These are phyloP conservation scores for Monoplex corrugatus DNA, from an alignment of 2,888 invertebrate genomes.

Conservation along the genomic window DNA sequence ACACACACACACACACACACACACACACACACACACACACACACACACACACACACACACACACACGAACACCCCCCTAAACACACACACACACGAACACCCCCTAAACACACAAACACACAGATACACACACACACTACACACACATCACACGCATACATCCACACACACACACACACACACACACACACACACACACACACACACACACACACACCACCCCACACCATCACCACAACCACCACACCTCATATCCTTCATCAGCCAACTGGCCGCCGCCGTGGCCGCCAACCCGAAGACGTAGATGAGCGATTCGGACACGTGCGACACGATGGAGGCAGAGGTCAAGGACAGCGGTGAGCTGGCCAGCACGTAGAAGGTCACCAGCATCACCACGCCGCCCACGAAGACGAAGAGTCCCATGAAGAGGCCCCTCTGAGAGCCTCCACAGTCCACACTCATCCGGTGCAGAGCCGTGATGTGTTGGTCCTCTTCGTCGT, in stretches of 20 bases:
- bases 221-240: background rate
- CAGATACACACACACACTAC: background rate
- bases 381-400: slow-evolving; percentile 87
- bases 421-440: slow-evolving; percentile 91
- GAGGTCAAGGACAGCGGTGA: slow-evolving; percentile 89
- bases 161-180: slow-evolving; percentile 8
- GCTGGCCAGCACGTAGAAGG: slow-evolving; percentile 94
- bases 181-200: slow-evolving; percentile 28
- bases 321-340: slow-evolving; percentile 93
- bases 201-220: background rate
- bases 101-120: background rate
- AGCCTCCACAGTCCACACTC: slow-evolving; percentile 92
- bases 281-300: slow-evolving; percentile 93
- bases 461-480: slow-evolving; percentile 56
- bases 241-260: slow-evolving; percentile 15
- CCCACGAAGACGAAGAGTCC: slow-evolving; percentile 86
- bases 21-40: background rate
- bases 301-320: slow-evolving; percentile 93
- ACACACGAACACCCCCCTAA: no score
- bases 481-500: slow-evolving; percentile 47
- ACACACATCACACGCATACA: background rate
- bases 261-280: slow-evolving; percentile 31
- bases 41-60: background rate
- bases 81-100: background rate
- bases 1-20: background rate